phyloP scores from a whole-genome alignment of 2,113 vertebrate genomes.

The Paramormyrops kingsleyae region DNA sequence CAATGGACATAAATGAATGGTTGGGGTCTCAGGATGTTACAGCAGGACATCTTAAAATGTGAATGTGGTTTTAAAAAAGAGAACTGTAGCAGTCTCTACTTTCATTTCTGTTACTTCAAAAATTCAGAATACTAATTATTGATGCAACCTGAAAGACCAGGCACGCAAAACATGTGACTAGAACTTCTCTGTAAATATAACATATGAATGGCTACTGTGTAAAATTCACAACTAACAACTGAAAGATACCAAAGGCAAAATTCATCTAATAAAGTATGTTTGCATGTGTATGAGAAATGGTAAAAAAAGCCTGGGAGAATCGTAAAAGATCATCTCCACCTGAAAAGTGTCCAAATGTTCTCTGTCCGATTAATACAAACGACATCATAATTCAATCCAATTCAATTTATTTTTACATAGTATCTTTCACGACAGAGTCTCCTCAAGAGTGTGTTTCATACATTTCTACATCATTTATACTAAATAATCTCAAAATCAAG shows the following conservation, averaged over 20 bases:
- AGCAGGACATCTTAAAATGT: neutral
- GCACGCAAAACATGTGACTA: neutral
- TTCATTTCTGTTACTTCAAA: neutral
- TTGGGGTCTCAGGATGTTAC: no score
- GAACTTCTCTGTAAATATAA: neutral
- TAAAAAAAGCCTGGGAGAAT: neutral
- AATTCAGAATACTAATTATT: neutral
- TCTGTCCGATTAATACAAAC: neutral
- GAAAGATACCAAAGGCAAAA: neutral
- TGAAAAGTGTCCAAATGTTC: neutral
- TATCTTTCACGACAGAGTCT: neutral
- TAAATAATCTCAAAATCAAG: neutral
- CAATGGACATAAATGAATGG: no score
- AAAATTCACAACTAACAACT: neutral
- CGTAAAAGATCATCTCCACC: neutral
- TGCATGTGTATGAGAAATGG: neutral
- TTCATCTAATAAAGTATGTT: neutral
- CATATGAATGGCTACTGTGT: neutral
- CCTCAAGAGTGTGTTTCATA: neutral
- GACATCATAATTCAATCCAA: neutral
- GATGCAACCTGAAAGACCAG: neutral
- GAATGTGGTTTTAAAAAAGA: neutral
- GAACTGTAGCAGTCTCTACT: neutral
- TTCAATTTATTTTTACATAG: neutral
- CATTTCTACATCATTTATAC: neutral